Evolutionary conservation across 2,113 vertebrate species (phyloP).

Genomic region (Cavia porcellus): DNA sequence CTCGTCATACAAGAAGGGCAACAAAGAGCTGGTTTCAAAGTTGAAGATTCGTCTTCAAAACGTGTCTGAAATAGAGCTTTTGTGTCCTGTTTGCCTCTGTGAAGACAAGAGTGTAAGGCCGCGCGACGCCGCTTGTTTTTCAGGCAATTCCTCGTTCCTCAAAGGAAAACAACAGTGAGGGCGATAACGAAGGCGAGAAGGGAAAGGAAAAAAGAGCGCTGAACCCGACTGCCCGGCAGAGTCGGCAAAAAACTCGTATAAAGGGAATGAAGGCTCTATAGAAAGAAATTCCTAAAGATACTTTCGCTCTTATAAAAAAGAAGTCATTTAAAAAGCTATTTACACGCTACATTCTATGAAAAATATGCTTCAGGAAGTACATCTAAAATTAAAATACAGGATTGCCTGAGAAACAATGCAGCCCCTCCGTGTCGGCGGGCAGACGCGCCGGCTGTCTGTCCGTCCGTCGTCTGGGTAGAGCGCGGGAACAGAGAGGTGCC

Average conservation of each 20-base stretch:
- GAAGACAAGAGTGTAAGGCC: slow-evolving; percentile 90
- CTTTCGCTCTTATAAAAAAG: slow-evolving; percentile 94
- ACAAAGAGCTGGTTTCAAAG: slow-evolving; percentile 95
- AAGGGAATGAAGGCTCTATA: slow-evolving; percentile 93
- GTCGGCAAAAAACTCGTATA: slow-evolving; percentile 92
- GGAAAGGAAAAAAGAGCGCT: slow-evolving; percentile 62
- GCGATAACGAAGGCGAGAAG: slow-evolving; percentile 70
- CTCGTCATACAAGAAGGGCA: slow-evolving; percentile 94
- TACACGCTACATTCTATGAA: slow-evolving; percentile 99
- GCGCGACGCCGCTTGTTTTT: slow-evolving; percentile 93
- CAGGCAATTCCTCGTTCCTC: slow-evolving; percentile 93
- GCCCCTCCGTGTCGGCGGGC: slow-evolving; percentile 80
- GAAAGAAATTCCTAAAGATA: slow-evolving; percentile 90
- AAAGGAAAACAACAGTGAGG: slow-evolving; percentile 77
- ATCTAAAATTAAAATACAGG: slow-evolving; percentile 89
- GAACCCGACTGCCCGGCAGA: slow-evolving; percentile 89
- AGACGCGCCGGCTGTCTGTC: slow-evolving; percentile 55
- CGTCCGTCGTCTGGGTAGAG: slow-evolving; percentile 51
- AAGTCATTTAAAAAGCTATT: slow-evolving; percentile 98
- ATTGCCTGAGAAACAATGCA: slow-evolving; percentile 93
- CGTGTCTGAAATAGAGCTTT: slow-evolving; percentile 89
- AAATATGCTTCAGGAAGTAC: slow-evolving; percentile 90
- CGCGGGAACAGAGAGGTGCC: slow-evolving; percentile 74
- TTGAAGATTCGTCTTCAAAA: slow-evolving; percentile 88
- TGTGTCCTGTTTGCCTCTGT: slow-evolving; percentile 87